Percentiles rank a stretch among this genome's conserved stretches.
These are phyloP conservation scores for Melipona bicolor DNA, from an alignment of 2,888 invertebrate genomes.

Conservation along the genomic window DNA sequence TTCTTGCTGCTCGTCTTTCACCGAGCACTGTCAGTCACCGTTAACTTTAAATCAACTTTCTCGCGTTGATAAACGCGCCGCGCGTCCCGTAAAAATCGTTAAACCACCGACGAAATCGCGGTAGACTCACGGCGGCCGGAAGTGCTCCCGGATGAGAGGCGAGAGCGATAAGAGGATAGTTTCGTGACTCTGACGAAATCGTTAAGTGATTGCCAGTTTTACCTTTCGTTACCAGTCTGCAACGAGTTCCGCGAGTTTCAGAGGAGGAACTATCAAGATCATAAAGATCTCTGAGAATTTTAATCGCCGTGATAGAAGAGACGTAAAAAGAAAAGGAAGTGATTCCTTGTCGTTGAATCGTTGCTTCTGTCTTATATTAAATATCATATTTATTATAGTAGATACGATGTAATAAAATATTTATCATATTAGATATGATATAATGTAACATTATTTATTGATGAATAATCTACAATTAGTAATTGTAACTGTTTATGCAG, in stretches of 20 bases:
- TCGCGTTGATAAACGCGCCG: conserved; percentile 56
- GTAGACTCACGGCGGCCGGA: background rate
- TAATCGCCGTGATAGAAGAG: too few relatives aligned
- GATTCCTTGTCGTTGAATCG: too few relatives aligned
- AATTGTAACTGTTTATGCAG: too few relatives aligned
- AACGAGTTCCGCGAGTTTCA: background rate
- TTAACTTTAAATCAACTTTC: conserved; percentile 69
- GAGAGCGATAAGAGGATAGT: background rate
- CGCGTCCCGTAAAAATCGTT: conserved; percentile 40
- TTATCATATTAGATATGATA: too few relatives aligned
- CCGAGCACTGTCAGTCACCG: conserved; percentile 52
- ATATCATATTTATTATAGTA: too few relatives aligned
- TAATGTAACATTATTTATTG: too few relatives aligned
- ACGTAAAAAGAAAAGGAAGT: too few relatives aligned
- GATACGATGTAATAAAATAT: too few relatives aligned
- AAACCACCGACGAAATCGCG: background rate
- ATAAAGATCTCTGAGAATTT: background rate
- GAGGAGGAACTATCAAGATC: too few relatives aligned
- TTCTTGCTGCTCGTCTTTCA: background rate
- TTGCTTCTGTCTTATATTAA: too few relatives aligned
- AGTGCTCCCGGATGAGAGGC: background rate
- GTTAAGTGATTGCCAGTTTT: background rate
- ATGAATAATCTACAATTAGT: too few relatives aligned
- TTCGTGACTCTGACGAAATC: background rate
- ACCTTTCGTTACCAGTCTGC: background rate